Conservation (phyloP, 2,113 vertebrate genomes). For the Lampris incognitus region DNA sequence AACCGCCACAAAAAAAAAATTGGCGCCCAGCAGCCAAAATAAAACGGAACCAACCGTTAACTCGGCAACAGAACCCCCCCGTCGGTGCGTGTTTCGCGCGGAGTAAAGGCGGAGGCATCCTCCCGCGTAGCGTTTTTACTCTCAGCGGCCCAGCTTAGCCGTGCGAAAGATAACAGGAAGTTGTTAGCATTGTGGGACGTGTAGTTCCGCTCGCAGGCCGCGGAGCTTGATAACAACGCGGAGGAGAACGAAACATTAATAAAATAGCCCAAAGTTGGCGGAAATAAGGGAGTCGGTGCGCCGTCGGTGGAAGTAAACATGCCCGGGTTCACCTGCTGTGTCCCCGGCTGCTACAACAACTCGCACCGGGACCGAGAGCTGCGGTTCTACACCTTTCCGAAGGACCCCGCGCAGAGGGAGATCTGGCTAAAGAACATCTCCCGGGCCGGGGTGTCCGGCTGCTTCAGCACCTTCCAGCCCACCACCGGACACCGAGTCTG, state of each 20-base stretch:
- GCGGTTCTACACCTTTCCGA: slow-evolving; percentile 97
- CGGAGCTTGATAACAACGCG: slow-evolving; percentile 73
- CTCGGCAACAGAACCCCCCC: no score
- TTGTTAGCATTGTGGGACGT: slow-evolving; percentile 90
- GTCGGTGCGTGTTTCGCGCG: no score
- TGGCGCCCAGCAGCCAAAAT: no score
- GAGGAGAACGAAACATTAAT: slow-evolving; percentile 80
- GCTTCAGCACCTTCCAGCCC: slow-evolving; percentile 97
- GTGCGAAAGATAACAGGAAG: slow-evolving; percentile 82
- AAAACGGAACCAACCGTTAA: no score
- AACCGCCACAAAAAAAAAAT: slow-evolving; percentile 34
- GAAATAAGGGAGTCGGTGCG: not conserved
- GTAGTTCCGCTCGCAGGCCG: slow-evolving; percentile 88
- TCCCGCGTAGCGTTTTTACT: no score
- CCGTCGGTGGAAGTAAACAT: slow-evolving; percentile 54
- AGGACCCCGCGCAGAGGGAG: slow-evolving; percentile 91
- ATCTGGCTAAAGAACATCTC: slow-evolving; percentile 98
- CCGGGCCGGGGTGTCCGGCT: slow-evolving; percentile 94
- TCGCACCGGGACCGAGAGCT: slow-evolving; percentile 95
- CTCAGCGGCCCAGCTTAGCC: no score
- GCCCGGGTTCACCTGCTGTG: slow-evolving; percentile 85
- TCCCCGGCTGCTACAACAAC: slow-evolving; percentile 94
- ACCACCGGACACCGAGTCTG: slow-evolving; percentile 96
- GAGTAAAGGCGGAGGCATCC: no score
- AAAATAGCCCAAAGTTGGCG: slow-evolving; percentile 59